Evolutionary conservation across 2,888 invertebrate species (phyloP), one percentile per base, ranked within the genome.

Genomic region (Phanerotoma sp.): DNA sequence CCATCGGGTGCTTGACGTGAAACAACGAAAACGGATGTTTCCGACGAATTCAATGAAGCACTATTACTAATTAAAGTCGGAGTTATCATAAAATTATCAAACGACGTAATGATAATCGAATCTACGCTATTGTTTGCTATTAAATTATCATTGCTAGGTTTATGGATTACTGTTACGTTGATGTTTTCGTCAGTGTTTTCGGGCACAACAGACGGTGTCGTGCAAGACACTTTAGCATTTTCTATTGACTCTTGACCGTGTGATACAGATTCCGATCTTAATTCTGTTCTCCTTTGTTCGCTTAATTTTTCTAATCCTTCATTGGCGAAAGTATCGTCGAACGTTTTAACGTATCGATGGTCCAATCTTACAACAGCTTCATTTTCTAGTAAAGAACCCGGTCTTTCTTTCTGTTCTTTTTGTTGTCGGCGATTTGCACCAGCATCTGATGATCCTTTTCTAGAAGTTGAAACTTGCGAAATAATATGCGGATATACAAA

Each of bases 1-100:
- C 76, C 76, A 38, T 76, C 76, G 7, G 76, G 76, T 3, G 76
- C 76, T 65, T 75, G 75, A 49, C 76, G 67, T 5, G 73, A 71
- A 11, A 69, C 60, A n/a, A 62, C 69, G 13, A 69, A 65, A 16
- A 68, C 63, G 5, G 71, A 68, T 5, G 66, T 66, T 48, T 67
- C 67, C 7, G 72, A 66, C 5, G 68, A 64, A 22, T 62, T 64
- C 28, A 66, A 53, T 2, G 62, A 66, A 54, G 56, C 61, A 28
- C 62, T 63, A 48, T 66, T 67, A 42, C 64, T 18, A 62, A 70
- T 58, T 56, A 61, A 60, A 30, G 59, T 59, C 2, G 21, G 42
- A 11, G 47, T 57, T 15, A 50, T 49, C 44, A 51, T 37, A 30
- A 53, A 55, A 45, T 61, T 59, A 33, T 57, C 60, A 15, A 58